Base-by-base conservation (phyloP, 2,888 invertebrate species). In the Oxyteleia sp. region DNA sequence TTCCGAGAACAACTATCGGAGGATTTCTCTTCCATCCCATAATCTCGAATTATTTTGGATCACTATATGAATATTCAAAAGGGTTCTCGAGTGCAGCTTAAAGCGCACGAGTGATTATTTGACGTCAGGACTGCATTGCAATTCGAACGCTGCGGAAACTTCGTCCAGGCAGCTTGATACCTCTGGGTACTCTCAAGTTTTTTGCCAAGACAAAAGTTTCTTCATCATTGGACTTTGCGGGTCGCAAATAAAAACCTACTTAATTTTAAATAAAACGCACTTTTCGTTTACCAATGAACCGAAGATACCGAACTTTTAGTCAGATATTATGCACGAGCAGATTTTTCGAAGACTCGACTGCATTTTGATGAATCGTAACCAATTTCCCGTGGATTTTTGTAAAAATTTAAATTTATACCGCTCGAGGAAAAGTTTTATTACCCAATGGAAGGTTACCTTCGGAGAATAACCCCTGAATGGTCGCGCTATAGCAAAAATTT, bases 21-120 rank as follows among this genome's bases (percentile, higher is more conserved):
- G 78, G 78, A 78, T 82, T 64, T 69, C 63, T 49, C 69, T 23
- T 72, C 41, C 69, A 78, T 69, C 53, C 68, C 74, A 80, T 84
- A 82, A 82, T 82, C 82, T 78, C 20, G 81, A 85, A 84, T 84
- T 85, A 86, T 86, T 87, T 85, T 63, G 66, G 84, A 84, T 84
- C 74, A 72, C 74, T 81, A 82, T 85, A 87, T 88, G 89, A 89
- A 89, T 89, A 88, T 88, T 85, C 87, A 89, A 85, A 47, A 69
- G 80, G 79, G 72, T 71, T 69, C 82, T 74, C 51, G 38, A 74
- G 81, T 86, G 84, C 84, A 69, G 69, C 85, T 85, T 82, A 72
- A 68, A 78, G 71, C 76, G 64, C 57, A 68, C 71, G 68, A 66
- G 74, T 76, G 78, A 83, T 82, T 79, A 78, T 84, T 84, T 82